Evolutionary conservation across 2,888 invertebrate genomes (phyloP).

Genomic region (Cybosia mesomella): DNA sequence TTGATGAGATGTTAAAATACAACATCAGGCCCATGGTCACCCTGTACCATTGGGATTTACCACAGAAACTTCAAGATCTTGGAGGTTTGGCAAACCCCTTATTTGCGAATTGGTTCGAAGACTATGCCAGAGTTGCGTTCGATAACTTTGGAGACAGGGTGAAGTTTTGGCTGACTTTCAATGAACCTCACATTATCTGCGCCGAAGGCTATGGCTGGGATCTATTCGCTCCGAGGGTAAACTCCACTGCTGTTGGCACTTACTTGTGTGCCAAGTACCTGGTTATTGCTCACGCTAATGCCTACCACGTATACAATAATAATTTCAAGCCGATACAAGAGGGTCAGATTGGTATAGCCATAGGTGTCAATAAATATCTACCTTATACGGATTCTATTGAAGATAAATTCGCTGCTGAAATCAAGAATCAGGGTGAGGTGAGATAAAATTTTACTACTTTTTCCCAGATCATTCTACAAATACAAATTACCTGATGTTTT

Average conservation of each 20-base stretch:
- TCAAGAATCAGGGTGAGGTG: conserved; percentile 38
- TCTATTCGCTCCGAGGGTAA: conserved; percentile 62
- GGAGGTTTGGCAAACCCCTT: conserved; percentile 80
- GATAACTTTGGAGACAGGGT: conserved; percentile 77
- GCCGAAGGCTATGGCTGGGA: conserved; percentile 72
- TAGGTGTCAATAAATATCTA: conserved; percentile 39
- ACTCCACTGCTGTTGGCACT: conserved; percentile 73
- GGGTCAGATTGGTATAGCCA: conserved; percentile 47
- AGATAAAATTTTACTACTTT: background rate
- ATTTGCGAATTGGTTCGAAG: conserved; percentile 74
- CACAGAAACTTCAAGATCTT: conserved; percentile 79
- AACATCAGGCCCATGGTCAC: conserved; percentile 87
- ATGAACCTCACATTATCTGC: conserved; percentile 79
- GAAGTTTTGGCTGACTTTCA: conserved; percentile 86
- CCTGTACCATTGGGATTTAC: conserved; percentile 84
- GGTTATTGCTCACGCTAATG: conserved; percentile 83
- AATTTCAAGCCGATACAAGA: conserved; percentile 60
- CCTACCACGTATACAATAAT: conserved; percentile 68
- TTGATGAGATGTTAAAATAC: conserved; percentile 86
- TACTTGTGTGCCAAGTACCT: conserved; percentile 81
- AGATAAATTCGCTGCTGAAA: conserved; percentile 61
- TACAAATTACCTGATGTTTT: too few species aligned
- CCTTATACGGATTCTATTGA: conserved; percentile 57
- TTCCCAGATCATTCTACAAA: too few species aligned
- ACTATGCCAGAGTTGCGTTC: conserved; percentile 75